Evolutionary conservation across 2,888 invertebrate genomes (phyloP), one percentile per base, ranked within the genome.

Genomic region (Thelaira solivaga): DNA sequence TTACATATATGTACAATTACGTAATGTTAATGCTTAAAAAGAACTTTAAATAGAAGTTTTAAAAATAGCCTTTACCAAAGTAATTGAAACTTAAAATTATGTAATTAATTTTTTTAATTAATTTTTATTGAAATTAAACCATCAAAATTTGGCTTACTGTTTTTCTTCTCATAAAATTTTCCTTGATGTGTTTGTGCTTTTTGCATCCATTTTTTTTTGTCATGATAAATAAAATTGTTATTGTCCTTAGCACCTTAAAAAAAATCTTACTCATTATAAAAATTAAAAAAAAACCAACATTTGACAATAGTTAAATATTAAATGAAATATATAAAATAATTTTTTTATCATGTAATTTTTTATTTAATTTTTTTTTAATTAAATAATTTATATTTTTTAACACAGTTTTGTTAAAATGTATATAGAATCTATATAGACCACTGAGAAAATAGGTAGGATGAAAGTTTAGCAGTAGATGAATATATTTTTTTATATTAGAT

Each of bases 401-500:
- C 5, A 51, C 10, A 34, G 24, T 16, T 47, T 45, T 62, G 22
- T 72, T 41, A 29, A 59, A 68, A 11, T 75, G 67, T 75, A 75
- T 39, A 68, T 68, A 75, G 68, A 59, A 64, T 51, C 59, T 71
- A 61, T n/a, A n/a, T 59, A 78, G 78, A 78, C 78, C 78, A 78
- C 78, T 78, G 78, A 74, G 39, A 41, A 31, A 74, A 69, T 74
- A 74, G 74, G 78, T 78, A 78, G 74, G 22, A 65, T 34, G 65
- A 78, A 65, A 65, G 61, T 78, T 74, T 78, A 74, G 78, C 78
- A 78, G 78, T 78, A 78, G 78, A 74, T 74, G 74, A 62, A 69
- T 55, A 43, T 64, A 39, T 55, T 51, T 61, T n/a, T 61, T 43
- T 57, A 43, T 31, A 4, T 22, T 11, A 4, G 16, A 13, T 13